Evolutionary conservation across 2,113 vertebrate species (phyloP).

Genomic region (Catharus minimus): DNA sequence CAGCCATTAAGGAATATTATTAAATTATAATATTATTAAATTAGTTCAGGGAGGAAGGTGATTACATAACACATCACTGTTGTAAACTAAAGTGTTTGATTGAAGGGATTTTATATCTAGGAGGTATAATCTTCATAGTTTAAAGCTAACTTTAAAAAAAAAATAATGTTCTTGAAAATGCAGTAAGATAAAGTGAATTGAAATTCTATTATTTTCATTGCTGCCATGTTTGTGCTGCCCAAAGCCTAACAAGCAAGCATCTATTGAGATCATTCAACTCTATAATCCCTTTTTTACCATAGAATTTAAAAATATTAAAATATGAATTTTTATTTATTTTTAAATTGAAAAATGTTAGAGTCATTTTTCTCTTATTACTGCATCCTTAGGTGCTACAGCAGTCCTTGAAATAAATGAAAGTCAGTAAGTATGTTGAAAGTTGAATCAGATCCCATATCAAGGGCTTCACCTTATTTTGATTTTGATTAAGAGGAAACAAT

Average conservation of each 20-base stretch:
- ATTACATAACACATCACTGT: background rate
- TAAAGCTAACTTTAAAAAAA: background rate
- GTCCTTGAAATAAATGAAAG: background rate
- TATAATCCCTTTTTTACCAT: fast-evolving
- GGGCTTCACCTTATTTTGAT: background rate
- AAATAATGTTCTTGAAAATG: background rate
- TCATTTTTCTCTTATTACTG: background rate
- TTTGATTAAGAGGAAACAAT: background rate
- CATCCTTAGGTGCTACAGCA: background rate
- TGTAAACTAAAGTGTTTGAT: background rate
- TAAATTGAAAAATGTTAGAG: background rate
- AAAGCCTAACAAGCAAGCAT: background rate
- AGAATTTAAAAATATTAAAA: background rate
- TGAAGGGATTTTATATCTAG: background rate
- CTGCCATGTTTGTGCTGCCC: background rate
- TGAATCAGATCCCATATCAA: background rate
- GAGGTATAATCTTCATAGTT: background rate
- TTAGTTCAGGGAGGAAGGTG: background rate
- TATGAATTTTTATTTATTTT: background rate
- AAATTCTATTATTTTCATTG: background rate
- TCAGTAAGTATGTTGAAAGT: background rate
- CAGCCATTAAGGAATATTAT: background rate
- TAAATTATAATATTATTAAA: background rate
- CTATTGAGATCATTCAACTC: background rate
- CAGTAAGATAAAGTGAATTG: background rate